Evolutionary conservation across 2,888 invertebrate genomes (phyloP), one percentile per base, ranked within the genome.

Genomic region (Ectemnius lituratus): DNA sequence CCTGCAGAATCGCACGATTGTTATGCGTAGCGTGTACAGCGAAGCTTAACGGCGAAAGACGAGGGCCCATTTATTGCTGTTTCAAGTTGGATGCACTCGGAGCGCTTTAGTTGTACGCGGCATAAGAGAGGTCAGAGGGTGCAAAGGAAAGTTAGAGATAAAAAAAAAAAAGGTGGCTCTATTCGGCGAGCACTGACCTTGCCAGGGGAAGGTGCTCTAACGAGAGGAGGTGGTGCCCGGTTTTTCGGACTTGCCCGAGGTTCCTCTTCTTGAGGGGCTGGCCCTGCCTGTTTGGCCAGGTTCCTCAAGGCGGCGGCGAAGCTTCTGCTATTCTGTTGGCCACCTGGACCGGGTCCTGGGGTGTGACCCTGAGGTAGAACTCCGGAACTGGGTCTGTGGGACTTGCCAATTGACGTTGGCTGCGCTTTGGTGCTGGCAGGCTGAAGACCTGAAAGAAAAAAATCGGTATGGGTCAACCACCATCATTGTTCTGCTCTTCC

Each of bases 221-320:
- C 89, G 73, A 90, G 85, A 87, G 93, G 93, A 91, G 92, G 90
- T 80, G 88, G 92, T 91, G 93, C 93, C 77, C 88, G 88, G 85
- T 90, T 90, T 84, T 88, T 90, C 45, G 88, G 89, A 92, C 92
- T 91, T 87, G 90, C 88, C 70, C 91, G 91, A 79, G 90, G 88
- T 76, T 89, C 87, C 80, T 93, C 93, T 88, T 94, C 94, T 86
- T 94, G 95, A 89, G 93, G 92, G 85, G 94, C 94, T 83, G 95
- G 96, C 73, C 96, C 96, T 23, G 97, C 97, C 91, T 98, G 97
- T 92, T 98, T 97, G 78, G 98, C 98, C 82, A 98, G 93, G 90
- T 96, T 97, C 73, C 98, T 94, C 66, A 98, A 92, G 27, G 98
- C 98, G 61, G 97, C 97, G 66, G 98, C 97, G 92, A 98, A 98